Evolutionary conservation across 2,888 invertebrate genomes (phyloP).

Genomic region (Trisateles emortualis): DNA sequence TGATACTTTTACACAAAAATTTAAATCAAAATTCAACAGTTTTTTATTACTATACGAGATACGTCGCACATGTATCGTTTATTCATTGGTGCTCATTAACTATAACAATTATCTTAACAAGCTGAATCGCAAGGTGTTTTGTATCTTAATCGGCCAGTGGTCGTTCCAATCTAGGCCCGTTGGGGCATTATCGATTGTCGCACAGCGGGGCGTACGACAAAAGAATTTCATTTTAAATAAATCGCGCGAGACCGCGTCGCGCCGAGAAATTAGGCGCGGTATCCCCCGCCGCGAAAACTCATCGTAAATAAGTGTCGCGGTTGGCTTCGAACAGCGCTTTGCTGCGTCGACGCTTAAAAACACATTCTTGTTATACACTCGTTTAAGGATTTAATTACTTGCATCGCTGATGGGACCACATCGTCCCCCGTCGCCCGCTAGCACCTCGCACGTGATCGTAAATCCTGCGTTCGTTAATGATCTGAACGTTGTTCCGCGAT

Average conservation of each 20-base stretch:
- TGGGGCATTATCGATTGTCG: slow-evolving; percentile 78
- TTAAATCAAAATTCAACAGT: slow-evolving; percentile 21
- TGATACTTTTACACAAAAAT: not conserved
- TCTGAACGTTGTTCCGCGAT: slow-evolving; percentile 73
- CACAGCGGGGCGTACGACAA: slow-evolving; percentile 81
- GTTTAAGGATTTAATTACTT: slow-evolving; percentile 85
- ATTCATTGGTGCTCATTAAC: slow-evolving; percentile 54
- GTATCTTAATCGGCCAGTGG: slow-evolving; percentile 76
- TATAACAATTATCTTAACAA: slow-evolving; percentile 62
- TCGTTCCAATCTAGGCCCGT: slow-evolving; percentile 74
- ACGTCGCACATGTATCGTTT: slow-evolving; percentile 18
- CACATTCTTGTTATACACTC: slow-evolving; percentile 84
- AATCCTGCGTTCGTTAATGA: slow-evolving; percentile 82
- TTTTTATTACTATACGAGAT: slow-evolving; percentile 4
- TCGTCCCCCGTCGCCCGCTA: slow-evolving; percentile 47
- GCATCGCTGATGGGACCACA: slow-evolving; percentile 70
- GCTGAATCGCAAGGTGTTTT: slow-evolving; percentile 68
- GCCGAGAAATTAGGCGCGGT: slow-evolving; percentile 83
- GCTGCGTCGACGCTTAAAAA: slow-evolving; percentile 71
- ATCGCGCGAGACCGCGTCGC: slow-evolving; percentile 83
- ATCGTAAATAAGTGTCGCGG: slow-evolving; percentile 83
- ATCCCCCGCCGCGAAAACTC: slow-evolving; percentile 84
- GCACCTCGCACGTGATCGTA: slow-evolving; percentile 77
- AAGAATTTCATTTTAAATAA: slow-evolving; percentile 83
- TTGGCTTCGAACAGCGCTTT: slow-evolving; percentile 60